Base-by-base conservation (phyloP, 2,888 invertebrate species). In the Lottia scabra region DNA sequence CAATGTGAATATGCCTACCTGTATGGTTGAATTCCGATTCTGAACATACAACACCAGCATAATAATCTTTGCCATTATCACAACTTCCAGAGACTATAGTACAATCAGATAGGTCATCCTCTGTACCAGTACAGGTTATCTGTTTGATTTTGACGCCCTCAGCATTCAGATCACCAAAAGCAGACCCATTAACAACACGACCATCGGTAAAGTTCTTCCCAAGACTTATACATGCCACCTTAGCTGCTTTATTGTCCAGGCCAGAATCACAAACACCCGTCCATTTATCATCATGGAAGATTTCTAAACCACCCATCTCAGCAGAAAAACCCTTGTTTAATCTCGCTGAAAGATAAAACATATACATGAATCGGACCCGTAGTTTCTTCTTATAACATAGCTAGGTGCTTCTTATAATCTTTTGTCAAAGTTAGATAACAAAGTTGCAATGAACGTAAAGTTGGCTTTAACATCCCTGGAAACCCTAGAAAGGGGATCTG, bases 101-200 rank as follows among this genome's bases (percentile, higher is more conserved):
- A 73, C 85, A 85, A 15, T 80, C 56, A 8, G 74, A 72, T 3
- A 85, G 65, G 69, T 82, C 78, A 2, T 45, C 67, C 68, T 85
- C 86, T 2, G 45, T 15, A 0, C 83, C 85, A 0, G 63, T 68
- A 76, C 95, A 95, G 2, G 13, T 23, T 8, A 56, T 56, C 1
- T 2, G 6, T 70, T 91, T 68, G 15, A 89, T 71, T 38, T 80
- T 78, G 3, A 81, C 83, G 19, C 83, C 77, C 1, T 74, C 69
- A 19, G 73, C 77, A 5, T 77, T 71, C 30, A 81, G 66, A 26
- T 82, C 78, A 0, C 84, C 86, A 71, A 84, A 86, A 0, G 78
- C 80, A 44, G 85, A 84, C n/a, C 81, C 81, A 66, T 75, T 71
- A 10, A 84, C 69, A 15, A 78, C 72, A 12, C 80, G 70, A 5